Evolutionary conservation across 2,888 invertebrate species (phyloP).

Genomic region (Leucophenga montana): DNA sequence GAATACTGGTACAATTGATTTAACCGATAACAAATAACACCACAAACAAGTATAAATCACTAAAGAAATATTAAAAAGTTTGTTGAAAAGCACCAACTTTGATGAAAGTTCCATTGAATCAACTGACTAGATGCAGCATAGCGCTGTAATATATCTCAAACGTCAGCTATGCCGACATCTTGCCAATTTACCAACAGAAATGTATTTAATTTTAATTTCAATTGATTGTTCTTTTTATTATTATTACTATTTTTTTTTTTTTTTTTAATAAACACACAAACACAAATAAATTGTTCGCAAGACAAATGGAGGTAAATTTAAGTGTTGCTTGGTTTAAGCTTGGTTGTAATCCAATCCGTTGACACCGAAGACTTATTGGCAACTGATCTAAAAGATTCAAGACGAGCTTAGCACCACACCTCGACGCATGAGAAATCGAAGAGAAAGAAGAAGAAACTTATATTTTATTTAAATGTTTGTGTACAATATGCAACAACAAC

Average conservation of each 20-base stretch:
- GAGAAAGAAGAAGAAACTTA: slow-evolving; percentile 55
- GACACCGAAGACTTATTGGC: slow-evolving; percentile 70
- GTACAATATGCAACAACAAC: slow-evolving; percentile 40
- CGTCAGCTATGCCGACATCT: slow-evolving; percentile 74
- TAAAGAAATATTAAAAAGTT: neutral
- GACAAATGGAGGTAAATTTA: slow-evolving; percentile 21
- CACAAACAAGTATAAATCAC: neutral
- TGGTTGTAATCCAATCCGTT: slow-evolving; percentile 68
- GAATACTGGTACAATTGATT: no score
- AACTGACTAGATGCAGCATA: slow-evolving; percentile 75
- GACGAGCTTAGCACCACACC: slow-evolving; percentile 71
- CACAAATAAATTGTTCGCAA: slow-evolving; percentile 12
- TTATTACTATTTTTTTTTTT: no score
- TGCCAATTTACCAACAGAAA: slow-evolving; percentile 72
- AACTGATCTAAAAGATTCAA: slow-evolving; percentile 69
- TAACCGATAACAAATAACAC: neutral
- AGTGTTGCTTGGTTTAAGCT: neutral
- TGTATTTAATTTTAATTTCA: slow-evolving; percentile 2
- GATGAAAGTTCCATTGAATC: slow-evolving; percentile 67
- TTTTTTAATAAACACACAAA: slow-evolving; percentile 17
- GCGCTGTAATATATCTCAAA: slow-evolving; percentile 67
- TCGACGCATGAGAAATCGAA: slow-evolving; percentile 45
- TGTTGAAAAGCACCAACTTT: neutral
- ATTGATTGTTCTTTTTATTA: neutral
- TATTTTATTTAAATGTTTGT: slow-evolving; percentile 47